A percentile compares a stretch with the other conserved stretches of the same genome.
Evolutionary conservation across 2,888 invertebrate species (phyloP).

Genomic region (Acanthosoma haemorrhoidale): DNA sequence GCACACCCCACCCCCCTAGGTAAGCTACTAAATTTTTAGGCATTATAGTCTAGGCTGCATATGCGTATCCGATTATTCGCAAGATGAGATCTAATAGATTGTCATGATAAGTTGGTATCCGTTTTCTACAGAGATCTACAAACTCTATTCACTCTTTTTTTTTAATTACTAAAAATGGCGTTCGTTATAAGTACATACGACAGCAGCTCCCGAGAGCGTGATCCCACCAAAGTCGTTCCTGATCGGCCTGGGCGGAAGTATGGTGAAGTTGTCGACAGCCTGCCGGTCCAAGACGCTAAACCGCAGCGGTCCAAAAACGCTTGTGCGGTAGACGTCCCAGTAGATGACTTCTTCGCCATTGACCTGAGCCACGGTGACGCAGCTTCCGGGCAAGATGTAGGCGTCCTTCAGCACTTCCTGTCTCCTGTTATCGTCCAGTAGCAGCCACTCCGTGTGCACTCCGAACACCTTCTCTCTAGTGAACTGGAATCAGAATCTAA

Average conservation of each 20-base stretch:
- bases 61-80: too few species aligned
- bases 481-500: slow-evolving; percentile 25
- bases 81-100: too few species aligned
- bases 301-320: slow-evolving; percentile 3
- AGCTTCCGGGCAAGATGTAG: slow-evolving; percentile 33
- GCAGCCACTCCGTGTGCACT: slow-evolving; percentile 32
- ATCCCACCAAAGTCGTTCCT: background rate
- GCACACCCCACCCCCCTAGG: too few species aligned
- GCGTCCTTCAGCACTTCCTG: slow-evolving; percentile 12
- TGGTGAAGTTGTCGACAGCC: background rate
- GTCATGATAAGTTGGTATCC: too few species aligned
- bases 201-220: background rate
- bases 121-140: too few species aligned
- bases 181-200: background rate
- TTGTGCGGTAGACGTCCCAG: slow-evolving; percentile 32
- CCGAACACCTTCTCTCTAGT: slow-evolving; percentile 23
- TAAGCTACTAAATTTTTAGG: too few species aligned
- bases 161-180: background rate
- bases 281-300: background rate
- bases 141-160: too few species aligned
- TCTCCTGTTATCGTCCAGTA: slow-evolving; percentile 24
- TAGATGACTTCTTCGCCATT: background rate
- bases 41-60: too few species aligned
- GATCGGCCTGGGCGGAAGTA: background rate
- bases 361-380: slow-evolving; percentile 28